Base-by-base conservation (phyloP, 2,113 vertebrate species). In the Trochalopteron elliotii region DNA sequence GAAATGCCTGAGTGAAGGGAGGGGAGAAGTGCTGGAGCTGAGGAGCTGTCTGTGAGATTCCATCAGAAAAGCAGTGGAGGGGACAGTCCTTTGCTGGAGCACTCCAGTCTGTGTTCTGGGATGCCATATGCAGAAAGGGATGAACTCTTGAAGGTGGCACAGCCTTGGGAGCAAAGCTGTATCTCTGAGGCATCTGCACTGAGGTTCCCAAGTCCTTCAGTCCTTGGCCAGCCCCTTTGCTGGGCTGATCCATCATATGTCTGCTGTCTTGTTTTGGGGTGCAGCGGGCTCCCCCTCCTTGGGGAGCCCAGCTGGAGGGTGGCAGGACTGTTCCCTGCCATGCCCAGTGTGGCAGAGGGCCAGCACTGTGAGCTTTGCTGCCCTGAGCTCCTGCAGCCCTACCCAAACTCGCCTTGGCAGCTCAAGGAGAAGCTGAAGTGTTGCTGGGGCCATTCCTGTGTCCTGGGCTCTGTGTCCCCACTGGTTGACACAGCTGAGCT, bases 161-260 rank as follows among this genome's bases (percentile, higher is more conserved):
- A 44, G 4, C 45, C 7, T 5, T 8, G 60, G 55, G 33, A 47
- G 23, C 72, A 23, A 22, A 68, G 44, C 30, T 75, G 25, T 12
- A 1, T 22, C 35, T 40, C 45, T 7, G 35, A 31, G 45, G n/a
- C 9, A 5, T 39, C 53, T 59, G 64, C 78, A 22, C 42, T 0
- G 18, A 59, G 45, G 19, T 57, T 87, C 53, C 56, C 28, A 17
- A 49, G 56, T 59, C 10, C 21, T 74, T 72, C 59, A 18, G 31
- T 40, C 57, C 19, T 49, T 60, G 68, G 19, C 30, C 27, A 75
- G 19, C 13, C 2, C 7, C 14, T 60, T 37, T 28, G 15, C 30
- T 42, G 39, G 35, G 61, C 31, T 47, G 23, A 22, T 39, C 28
- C 0, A 1, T 55, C 25, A 5, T 4, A 1, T 35, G 17, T 16